A percentile compares a stretch with the other conserved stretches of the same genome.
Conservation (phyloP, 2,113 vertebrate genomes). For the Benitochromis conjunctus region DNA sequence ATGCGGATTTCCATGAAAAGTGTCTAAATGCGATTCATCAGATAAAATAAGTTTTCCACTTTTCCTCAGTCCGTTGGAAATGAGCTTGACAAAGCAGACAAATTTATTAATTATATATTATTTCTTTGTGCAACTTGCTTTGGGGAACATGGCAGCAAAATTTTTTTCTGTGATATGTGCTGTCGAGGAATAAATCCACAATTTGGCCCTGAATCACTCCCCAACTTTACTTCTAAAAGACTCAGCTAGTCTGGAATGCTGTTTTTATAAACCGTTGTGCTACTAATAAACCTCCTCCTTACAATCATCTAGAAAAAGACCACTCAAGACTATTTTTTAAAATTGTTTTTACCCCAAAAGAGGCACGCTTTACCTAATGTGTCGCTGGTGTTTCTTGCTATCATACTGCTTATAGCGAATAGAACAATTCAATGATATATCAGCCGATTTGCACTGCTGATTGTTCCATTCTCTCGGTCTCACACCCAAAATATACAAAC, state of each 20-base stretch:
- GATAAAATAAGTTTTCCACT: not conserved
- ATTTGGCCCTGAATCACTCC: too few species aligned
- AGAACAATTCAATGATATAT: not conserved
- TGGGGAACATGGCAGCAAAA: not conserved
- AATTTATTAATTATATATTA: not conserved
- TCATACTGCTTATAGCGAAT: not conserved
- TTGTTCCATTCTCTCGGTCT: not conserved
- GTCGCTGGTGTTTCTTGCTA: not conserved
- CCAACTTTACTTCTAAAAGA: too few species aligned
- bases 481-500: not conserved
- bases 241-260: too few species aligned
- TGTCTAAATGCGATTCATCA: not conserved
- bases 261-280: too few species aligned
- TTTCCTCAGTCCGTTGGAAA: not conserved
- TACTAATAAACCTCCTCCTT: too few species aligned
- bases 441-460: too few species aligned
- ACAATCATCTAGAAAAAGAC: too few species aligned
- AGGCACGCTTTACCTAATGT: not conserved
- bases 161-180: not conserved
- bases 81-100: not conserved
- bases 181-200: not conserved
- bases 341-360: not conserved
- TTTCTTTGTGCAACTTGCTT: not conserved
- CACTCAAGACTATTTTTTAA: too few species aligned
- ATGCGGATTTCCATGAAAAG: not conserved